Conservation (phyloP, 2,797 vertebrate species). For the Setipinna tenuifilis region DNA sequence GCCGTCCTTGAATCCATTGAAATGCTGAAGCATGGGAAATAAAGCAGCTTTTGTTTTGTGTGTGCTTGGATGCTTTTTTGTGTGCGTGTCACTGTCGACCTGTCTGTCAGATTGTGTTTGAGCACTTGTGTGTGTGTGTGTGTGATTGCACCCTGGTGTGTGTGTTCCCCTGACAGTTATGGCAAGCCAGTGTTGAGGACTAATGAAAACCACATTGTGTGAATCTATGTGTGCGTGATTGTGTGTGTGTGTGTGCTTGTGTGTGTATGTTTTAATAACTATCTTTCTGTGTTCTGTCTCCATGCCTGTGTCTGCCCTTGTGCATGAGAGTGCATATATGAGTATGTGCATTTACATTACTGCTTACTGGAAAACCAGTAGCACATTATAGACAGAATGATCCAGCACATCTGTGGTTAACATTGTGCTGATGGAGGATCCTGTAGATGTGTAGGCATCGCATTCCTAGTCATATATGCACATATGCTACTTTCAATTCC, state of each 20-base stretch:
- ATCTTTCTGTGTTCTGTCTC: not conserved
- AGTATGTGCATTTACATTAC: not conserved
- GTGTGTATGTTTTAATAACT: not conserved
- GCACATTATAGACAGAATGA: not conserved
- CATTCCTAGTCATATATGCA: not conserved
- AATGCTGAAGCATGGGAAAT: not conserved
- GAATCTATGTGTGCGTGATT: not conserved
- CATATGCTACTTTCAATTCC: not conserved
- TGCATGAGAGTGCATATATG: not conserved
- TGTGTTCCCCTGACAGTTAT: not conserved
- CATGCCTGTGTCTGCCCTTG: not conserved
- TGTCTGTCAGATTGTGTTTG: not conserved
- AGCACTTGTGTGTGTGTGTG: not conserved
- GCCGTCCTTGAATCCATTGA: not conserved
- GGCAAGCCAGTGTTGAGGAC: not conserved
- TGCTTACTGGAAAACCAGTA: not conserved
- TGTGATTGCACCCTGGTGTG: not conserved
- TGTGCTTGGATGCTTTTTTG: not conserved
- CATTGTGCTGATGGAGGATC: not conserved
- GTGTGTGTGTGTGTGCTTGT: conserved; percentile 4
- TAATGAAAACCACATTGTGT: not conserved
- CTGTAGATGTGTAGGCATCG: not conserved
- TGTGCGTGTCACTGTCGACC: not conserved
- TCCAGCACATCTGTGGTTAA: not conserved
- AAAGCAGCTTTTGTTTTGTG: conserved; percentile 20